Percentiles rank a stretch among this genome's conserved stretches.
phyloP scores from a whole-genome alignment of 2,797 vertebrate genomes.

The Karalla daura region DNA sequence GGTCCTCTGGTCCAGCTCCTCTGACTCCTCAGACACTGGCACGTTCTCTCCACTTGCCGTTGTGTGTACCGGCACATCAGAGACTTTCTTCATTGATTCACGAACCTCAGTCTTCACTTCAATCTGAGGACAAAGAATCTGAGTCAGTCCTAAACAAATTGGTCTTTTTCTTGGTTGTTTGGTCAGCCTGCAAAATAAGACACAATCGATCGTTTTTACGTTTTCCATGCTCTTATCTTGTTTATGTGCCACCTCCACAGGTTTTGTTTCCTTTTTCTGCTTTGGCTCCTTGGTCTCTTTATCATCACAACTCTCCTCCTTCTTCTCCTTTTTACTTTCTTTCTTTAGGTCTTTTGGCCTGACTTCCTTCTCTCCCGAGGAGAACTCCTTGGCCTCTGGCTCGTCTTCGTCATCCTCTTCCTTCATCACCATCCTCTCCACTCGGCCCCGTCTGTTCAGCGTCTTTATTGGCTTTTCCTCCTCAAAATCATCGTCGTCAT shows the following conservation, averaged over 20 bases:
- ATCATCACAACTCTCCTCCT: constrained; percentile 88
- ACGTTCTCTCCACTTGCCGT: too few relatives aligned
- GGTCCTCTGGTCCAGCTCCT: too few relatives aligned
- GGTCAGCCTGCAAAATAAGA: too few relatives aligned
- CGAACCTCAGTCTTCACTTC: too few relatives aligned
- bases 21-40: too few relatives aligned
- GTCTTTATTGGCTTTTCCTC: constrained; percentile 86
- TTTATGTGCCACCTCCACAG: constrained; percentile 86
- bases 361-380: constrained; percentile 86
- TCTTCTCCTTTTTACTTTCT: constrained; percentile 89
- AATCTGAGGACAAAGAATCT: too few relatives aligned
- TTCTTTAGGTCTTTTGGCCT: constrained; percentile 88
- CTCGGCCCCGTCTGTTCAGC: constrained; percentile 84
- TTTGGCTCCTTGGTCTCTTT: constrained; percentile 91
- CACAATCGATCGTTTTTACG: too few relatives aligned
- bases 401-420: constrained; percentile 74
- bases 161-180: too few relatives aligned
- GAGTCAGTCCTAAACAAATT: too few relatives aligned
- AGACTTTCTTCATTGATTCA: too few relatives aligned
- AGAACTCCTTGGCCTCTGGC: constrained; percentile 70
- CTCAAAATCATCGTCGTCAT: constrained; percentile 89
- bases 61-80: too few relatives aligned
- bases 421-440: constrained; percentile 82
- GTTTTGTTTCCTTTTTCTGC: constrained; percentile 90
- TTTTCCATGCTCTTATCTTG: constrained; percentile 90